Base-by-base conservation (phyloP, 1,140 invertebrate species). In the Drosophila persimilis region DNA sequence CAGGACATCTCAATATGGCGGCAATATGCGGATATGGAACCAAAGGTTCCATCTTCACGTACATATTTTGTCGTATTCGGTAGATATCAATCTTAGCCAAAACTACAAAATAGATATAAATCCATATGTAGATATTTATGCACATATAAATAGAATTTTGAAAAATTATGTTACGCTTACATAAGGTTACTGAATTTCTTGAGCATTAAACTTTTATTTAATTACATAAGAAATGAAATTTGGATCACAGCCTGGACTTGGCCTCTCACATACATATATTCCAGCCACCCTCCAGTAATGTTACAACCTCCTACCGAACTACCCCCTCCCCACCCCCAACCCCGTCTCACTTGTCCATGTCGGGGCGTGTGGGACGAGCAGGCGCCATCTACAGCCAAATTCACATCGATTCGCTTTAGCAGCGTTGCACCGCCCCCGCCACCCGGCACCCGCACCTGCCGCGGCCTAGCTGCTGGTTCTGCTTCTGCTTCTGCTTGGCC, bases 381-480 rank as follows among this genome's bases (percentile, higher is more conserved):
- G 63, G 65, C 65, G 65, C 65, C 65, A 64, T 71, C 61, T 60
- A 46, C 60, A 74, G 71, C 61, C 53, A 73, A 73, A 73, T 73
- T 73, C 52, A 73, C 71, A 52, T 67, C 55, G 72, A 75, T 75
- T 75, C 48, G 67, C 78, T 75, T 69, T 80, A 70, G 43, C 77
- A 58, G 67, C 45, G 54, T 58, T 66, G 62, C 61, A 54, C 61
- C 61, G 58, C 59, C 57, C 61, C 59, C 55, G 48, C 46, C 66
- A 13, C 35, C 31, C 31, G 48, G 47, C 20, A 5, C 24, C 57
- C 53, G 50, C 39, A 53, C 35, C 54, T 48, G 59, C 41, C 43
- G 52, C 50, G 41, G 52, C 50, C 57, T 29, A 46, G 35, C 46
- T 52, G 56, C 72, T 51, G 63, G 31, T 56, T 31, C 48, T 48